Conservation (phyloP, 2,888 invertebrate genomes). For the Aelia acuminata region DNA sequence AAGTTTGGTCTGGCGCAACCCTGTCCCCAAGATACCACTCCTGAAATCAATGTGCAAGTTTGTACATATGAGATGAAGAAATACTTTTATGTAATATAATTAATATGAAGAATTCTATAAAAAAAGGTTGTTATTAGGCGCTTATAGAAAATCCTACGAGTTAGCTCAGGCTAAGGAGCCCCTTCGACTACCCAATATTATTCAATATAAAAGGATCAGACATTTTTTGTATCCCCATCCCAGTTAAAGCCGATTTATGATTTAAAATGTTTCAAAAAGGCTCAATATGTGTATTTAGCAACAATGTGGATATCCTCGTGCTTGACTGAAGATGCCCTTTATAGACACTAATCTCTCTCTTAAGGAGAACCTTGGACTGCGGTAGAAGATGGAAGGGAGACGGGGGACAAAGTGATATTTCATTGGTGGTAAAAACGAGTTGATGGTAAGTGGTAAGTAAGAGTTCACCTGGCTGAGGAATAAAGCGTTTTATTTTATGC, state of each 20-base stretch:
- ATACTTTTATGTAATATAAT: background rate
- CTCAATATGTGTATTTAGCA: background rate
- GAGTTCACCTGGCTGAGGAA: conserved; percentile 13
- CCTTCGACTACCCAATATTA: no score
- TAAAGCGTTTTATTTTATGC: conserved; percentile 24
- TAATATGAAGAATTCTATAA: background rate
- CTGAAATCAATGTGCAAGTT: conserved; percentile 68
- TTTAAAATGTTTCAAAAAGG: no score
- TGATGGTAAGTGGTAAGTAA: conserved; percentile 20
- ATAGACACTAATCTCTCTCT: background rate
- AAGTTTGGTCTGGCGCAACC: conserved; percentile 75
- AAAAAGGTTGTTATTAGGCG: background rate
- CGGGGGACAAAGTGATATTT: conserved; percentile 47
- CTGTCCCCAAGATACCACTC: conserved; percentile 86
- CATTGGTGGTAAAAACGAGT: conserved; percentile 18
- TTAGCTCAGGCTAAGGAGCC: no score
- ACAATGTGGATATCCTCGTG: background rate
- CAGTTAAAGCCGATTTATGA: background rate
- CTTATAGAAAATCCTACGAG: no score
- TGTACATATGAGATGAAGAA: background rate
- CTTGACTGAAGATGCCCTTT: background rate
- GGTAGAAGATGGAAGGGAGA: conserved; percentile 5
- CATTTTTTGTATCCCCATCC: no score
- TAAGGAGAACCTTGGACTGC: background rate
- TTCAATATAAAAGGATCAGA: no score